Evolutionary conservation across 2,797 vertebrate genomes (phyloP), one percentile per base, ranked within the genome.

Genomic region (Gambusia yucatana): DNA sequence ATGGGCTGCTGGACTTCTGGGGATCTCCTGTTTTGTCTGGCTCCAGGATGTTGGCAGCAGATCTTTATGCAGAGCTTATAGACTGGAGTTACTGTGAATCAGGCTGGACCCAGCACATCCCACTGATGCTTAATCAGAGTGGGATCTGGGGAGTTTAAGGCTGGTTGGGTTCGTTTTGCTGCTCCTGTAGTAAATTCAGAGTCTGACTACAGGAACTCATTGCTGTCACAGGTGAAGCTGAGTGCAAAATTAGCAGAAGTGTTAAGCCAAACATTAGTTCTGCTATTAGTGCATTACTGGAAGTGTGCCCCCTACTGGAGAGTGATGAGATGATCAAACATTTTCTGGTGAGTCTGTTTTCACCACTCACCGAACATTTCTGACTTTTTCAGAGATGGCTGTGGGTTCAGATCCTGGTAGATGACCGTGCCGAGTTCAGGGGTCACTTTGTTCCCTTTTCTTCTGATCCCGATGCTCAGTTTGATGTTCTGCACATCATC

Each of bases 11-110:
- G 16, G 36, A 28, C 25, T 39, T 50, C 44, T 65, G 33, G 33
- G 44, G 46, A 9, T 48, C 4, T 25, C 22, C 13, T 61, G 22
- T 43, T 69, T 39, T 41, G 6, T 76, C 44, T 17, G 44, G 44
- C n/a, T 16, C 46, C 75, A 69, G 75, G 9, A 52, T 69, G n/a
- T 36, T 77, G 76, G 36, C 25, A 57, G 50, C 50, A n/a, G 46
- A 55, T 57, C 28, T 25, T 77, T 30, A 14, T 70, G n/a, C 22
- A 50, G 25, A 33, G 48, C 36, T 6, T 52, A 20, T 41, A 69
- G 47, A 9, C 22, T 28, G 25, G 61, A 6, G 33, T 36, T 13
- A 36, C 59, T 9, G 33, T 67, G 61, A 65, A 33, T 71, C 17
- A 22, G 47, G 25, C 36, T 70, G 43, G 33, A 28, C 52, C 25